A percentile compares a stretch with the other conserved stretches of the same genome.
Evolutionary conservation across 2,797 vertebrate genomes (phyloP).

Genomic region (Benthosema pterotum): DNA sequence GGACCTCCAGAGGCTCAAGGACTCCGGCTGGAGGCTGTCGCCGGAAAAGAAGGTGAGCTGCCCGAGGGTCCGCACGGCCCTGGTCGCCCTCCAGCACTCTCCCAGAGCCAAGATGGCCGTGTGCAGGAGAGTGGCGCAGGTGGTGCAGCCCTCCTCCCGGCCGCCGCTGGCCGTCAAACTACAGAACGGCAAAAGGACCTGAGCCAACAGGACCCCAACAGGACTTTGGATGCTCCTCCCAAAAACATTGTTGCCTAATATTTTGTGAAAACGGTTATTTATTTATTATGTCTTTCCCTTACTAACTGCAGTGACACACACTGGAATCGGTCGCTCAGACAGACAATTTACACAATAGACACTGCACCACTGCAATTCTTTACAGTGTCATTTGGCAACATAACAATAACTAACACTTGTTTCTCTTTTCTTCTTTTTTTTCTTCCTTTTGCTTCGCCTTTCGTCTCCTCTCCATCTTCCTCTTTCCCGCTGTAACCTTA

Average conservation of each 20-base stretch:
- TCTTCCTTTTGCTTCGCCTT: constrained; percentile 30
- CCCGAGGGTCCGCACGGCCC: constrained; percentile 45
- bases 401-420: constrained; percentile 60
- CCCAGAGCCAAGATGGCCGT: constrained; percentile 69
- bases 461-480: constrained; percentile 32
- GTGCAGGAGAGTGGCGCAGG: constrained; percentile 64
- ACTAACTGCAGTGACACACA: neutral
- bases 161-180: constrained; percentile 49
- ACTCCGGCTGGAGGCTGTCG: constrained; percentile 93
- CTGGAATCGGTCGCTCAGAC: neutral
- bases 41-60: constrained; percentile 93
- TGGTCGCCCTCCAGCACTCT: constrained; percentile 53
- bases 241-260: constrained; percentile 12
- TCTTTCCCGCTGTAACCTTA: constrained; percentile 44
- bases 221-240: constrained; percentile 15
- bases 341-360: neutral
- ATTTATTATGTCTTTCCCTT: neutral
- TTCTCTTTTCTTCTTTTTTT: constrained; percentile 57
- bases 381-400: neutral
- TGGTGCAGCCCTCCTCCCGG: constrained; percentile 53
- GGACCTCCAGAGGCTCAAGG: constrained; percentile 96
- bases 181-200: constrained; percentile 60
- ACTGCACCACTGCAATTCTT: constrained; percentile 1
- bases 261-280: constrained; percentile 3
- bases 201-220: constrained; percentile 40